These are phyloP conservation scores for Indri indri DNA, from an alignment of 2,113 vertebrate species.

Conservation along the genomic window DNA sequence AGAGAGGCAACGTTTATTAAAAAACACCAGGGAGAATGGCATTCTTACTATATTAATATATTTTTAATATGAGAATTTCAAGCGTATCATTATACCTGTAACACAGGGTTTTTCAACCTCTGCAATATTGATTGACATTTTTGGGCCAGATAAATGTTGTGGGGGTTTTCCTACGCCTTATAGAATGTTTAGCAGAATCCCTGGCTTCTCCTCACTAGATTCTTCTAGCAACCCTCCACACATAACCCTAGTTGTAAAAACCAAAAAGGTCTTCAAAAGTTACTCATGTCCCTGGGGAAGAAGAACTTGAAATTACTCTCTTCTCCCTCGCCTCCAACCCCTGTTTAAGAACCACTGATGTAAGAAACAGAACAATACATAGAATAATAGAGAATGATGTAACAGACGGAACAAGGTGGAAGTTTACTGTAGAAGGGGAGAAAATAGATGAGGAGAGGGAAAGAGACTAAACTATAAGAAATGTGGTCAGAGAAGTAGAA, in stretches of 20 bases:
- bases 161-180: neutral
- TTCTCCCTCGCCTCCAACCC: rapidly evolving
- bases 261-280: neutral
- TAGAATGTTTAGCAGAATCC: neutral
- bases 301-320: neutral
- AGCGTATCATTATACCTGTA: neutral
- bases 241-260: neutral
- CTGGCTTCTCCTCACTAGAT: neutral
- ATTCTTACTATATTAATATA: neutral
- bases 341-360: neutral
- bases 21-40: neutral
- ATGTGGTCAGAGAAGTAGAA: neutral
- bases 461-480: too few relatives aligned
- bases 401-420: neutral
- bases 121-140: neutral
- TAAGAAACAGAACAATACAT: neutral
- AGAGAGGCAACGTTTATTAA: neutral
- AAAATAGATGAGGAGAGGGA: too few relatives aligned
- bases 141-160: neutral
- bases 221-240: rapidly evolving
- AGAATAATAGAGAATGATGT: neutral
- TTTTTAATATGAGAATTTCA: neutral
- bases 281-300: neutral
- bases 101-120: neutral
- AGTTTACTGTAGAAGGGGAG: too few relatives aligned